These are phyloP conservation scores for Crambe crambe DNA, from an alignment of 37 sponge, comb jelly and placozoan species.

Conservation along the genomic window DNA sequence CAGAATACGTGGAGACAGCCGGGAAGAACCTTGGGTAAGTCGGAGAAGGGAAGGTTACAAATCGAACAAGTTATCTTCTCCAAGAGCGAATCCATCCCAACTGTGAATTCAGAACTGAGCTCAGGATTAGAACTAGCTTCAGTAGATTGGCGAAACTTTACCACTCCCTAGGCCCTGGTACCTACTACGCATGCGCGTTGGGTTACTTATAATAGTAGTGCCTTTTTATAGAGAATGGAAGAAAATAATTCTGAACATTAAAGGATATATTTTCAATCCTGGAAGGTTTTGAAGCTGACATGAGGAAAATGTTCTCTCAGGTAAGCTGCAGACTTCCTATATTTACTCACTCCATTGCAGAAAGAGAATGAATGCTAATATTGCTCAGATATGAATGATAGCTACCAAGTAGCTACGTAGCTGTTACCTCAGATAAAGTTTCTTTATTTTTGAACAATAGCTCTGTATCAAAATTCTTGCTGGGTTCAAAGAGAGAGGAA, in stretches of 20 bases:
- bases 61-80: background rate
- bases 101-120: no score
- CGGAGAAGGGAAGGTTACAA: background rate
- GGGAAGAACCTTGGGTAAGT: conserved; percentile 13
- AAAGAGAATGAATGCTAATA: conserved; percentile 30
- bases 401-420: conserved; percentile 11
- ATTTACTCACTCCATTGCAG: conserved; percentile 11
- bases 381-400: no score
- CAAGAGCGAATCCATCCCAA: background rate
- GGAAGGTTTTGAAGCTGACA: conserved; percentile 53
- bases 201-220: no score
- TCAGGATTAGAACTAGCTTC: no score
- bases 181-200: no score
- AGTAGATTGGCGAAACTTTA: no score
- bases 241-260: no score
- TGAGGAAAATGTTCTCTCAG: conserved; percentile 21
- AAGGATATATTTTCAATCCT: no score
- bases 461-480: no score
- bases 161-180: no score
- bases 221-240: no score
- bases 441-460: conserved; percentile 45
- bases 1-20: conserved; percentile 22
- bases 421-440: conserved; percentile 49
- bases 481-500: no score
- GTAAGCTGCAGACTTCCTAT: background rate